Evolutionary conservation across 2,113 vertebrate genomes (phyloP).

Genomic region (Sinocyclocheilus anshuiensis): DNA sequence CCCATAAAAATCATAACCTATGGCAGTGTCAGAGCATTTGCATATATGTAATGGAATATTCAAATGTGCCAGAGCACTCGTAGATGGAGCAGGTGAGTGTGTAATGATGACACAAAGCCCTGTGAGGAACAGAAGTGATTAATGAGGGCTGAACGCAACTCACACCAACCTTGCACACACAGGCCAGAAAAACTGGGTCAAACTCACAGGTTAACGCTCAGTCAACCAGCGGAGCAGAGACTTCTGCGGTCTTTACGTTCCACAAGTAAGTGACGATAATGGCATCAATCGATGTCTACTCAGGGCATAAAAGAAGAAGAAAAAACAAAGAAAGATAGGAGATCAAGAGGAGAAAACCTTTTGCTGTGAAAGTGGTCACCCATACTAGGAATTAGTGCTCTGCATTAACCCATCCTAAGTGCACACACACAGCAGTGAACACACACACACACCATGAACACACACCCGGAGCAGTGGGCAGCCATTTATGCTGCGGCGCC

Average conservation of each 20-base stretch:
- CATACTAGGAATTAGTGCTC: too few relatives aligned
- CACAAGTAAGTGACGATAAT: constrained; percentile 38
- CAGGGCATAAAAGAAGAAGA: not conserved
- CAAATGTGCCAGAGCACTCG: constrained; percentile 55
- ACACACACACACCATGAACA: too few relatives aligned
- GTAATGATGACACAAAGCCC: constrained; percentile 60
- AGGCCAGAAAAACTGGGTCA: constrained; percentile 54
- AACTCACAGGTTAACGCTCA: constrained; percentile 51
- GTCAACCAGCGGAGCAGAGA: constrained; percentile 25
- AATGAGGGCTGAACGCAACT: constrained; percentile 51
- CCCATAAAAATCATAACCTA: constrained; percentile 63
- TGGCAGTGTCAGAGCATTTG: constrained; percentile 66
- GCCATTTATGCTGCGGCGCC: too few relatives aligned
- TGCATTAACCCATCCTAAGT: too few relatives aligned
- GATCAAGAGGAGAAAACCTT: constrained; percentile 39
- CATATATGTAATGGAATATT: constrained; percentile 68
- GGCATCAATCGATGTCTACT: constrained; percentile 22
- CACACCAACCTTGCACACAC: constrained; percentile 47
- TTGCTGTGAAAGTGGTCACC: not conserved
- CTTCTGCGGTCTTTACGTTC: constrained; percentile 1
- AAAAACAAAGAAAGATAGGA: constrained; percentile 1
- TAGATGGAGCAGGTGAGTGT: constrained; percentile 55
- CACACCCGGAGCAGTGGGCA: too few relatives aligned
- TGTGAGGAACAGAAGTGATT: constrained; percentile 54
- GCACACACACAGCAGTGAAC: too few relatives aligned